Percentiles rank a stretch among this genome's conserved stretches.
Evolutionary conservation across 2,888 invertebrate genomes (phyloP).

Genomic region (Nemotelus nigrinus): DNA sequence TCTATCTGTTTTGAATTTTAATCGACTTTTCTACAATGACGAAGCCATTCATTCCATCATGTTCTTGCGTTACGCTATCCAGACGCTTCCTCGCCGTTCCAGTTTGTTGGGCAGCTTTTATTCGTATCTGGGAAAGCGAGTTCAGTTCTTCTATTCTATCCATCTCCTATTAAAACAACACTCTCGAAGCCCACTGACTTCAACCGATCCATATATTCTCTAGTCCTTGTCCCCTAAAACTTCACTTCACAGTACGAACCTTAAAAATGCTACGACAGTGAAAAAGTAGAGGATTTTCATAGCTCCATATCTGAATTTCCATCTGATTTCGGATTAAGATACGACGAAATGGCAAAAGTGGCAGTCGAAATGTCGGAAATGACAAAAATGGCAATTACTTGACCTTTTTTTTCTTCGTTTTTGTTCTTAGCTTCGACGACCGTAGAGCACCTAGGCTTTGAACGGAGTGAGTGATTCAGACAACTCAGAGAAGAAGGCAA

Average conservation of each 20-base stretch:
- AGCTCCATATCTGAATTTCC: slow-evolving; percentile 29
- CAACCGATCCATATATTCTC: too few species aligned
- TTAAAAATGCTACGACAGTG: slow-evolving; percentile 27
- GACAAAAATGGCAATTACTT: slow-evolving; percentile 36
- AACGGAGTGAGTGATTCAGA: too few species aligned
- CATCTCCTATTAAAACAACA: too few species aligned
- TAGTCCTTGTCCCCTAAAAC: too few species aligned
- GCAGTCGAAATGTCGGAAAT: slow-evolving; percentile 32
- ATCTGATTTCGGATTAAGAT: slow-evolving; percentile 40
- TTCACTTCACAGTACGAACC: too few species aligned
- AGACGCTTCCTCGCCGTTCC: slow-evolving; percentile 3
- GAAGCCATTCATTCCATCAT: slow-evolving; percentile 22
- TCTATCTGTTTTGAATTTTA: slow-evolving; percentile 42
- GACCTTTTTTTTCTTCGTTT: slow-evolving; percentile 19
- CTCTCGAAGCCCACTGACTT: too few species aligned
- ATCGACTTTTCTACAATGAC: slow-evolving; percentile 41
- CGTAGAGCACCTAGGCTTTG: background rate
- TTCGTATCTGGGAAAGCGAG: too few species aligned
- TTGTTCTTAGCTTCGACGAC: background rate
- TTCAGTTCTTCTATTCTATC: too few species aligned
- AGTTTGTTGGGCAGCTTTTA: too few species aligned
- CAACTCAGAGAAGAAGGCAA: background rate
- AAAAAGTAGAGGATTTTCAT: slow-evolving; percentile 33
- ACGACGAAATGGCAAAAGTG: slow-evolving; percentile 39
- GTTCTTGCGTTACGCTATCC: slow-evolving; percentile 4